Percentiles rank a stretch among this genome's conserved stretches.
Evolutionary conservation across 1,140 invertebrate genomes (phyloP).

Genomic region (Aphelinus certus): DNA sequence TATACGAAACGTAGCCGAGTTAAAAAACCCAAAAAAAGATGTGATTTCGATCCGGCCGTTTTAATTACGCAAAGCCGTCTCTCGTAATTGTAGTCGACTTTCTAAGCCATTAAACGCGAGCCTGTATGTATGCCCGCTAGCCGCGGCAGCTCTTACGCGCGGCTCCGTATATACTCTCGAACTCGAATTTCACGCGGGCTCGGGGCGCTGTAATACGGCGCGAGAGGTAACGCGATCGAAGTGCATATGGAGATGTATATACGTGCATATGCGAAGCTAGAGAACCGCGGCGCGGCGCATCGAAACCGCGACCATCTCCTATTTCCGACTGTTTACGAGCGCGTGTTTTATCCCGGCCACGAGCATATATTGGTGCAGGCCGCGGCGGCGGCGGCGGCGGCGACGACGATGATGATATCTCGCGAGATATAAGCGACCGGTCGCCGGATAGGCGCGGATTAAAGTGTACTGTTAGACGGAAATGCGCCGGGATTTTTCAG

Average conservation of each 20-base stretch:
- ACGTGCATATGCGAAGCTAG: neutral
- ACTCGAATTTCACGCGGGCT: conserved; percentile 43
- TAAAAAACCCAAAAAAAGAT: too few species aligned
- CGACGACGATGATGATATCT: neutral
- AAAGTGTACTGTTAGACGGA: conserved; percentile 20
- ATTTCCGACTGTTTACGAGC: conserved; percentile 37
- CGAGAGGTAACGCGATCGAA: neutral
- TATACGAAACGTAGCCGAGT: too few species aligned
- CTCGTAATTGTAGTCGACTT: conserved; percentile 30
- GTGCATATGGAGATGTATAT: too few species aligned
- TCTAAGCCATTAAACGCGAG: conserved; percentile 37
- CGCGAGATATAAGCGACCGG: neutral
- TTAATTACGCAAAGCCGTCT: conserved; percentile 30
- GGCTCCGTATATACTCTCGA: conserved; percentile 11
- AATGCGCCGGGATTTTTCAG: neutral
- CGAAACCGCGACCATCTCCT: conserved; percentile 41
- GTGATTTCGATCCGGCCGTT: neutral
- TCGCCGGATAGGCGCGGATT: neutral
- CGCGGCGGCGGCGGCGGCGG: neutral
- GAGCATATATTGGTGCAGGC: neutral
- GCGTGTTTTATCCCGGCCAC: conserved; percentile 21
- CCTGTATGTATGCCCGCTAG: conserved; percentile 3
- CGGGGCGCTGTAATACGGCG: conserved; percentile 24
- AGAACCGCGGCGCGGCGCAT: conserved; percentile 27
- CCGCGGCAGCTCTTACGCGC: too few species aligned